A percentile compares a stretch with the other conserved stretches of the same genome.
phyloP scores from a whole-genome alignment of 2,797 vertebrate species.

The Cetoscarus ocellatus region DNA sequence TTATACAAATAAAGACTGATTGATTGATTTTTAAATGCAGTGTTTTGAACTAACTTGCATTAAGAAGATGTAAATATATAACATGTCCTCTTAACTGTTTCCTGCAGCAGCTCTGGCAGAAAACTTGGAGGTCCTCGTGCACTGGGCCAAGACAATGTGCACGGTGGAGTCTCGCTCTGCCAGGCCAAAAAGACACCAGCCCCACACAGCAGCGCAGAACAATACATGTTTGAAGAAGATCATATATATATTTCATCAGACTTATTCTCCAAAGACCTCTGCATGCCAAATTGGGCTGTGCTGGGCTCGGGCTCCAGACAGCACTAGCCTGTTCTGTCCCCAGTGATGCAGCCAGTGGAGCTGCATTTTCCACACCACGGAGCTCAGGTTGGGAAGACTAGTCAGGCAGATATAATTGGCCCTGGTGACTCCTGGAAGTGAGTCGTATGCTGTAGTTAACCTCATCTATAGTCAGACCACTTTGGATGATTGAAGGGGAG shows the following conservation, averaged over 20 bases:
- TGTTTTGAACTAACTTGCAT: slow-evolving; percentile 19
- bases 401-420: slow-evolving; percentile 87
- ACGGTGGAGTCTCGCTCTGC: slow-evolving; percentile 66
- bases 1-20: too few species aligned
- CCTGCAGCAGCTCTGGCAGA: slow-evolving; percentile 13
- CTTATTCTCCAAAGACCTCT: slow-evolving; percentile 82
- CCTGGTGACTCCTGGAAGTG: slow-evolving; percentile 82
- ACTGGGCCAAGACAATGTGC: slow-evolving; percentile 29
- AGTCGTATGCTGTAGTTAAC: slow-evolving; percentile 83
- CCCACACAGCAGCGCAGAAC: slow-evolving; percentile 82
- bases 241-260: slow-evolving; percentile 88
- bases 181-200: slow-evolving; percentile 71
- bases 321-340: slow-evolving; percentile 80
- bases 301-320: slow-evolving; percentile 78
- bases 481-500: slow-evolving; percentile 80
- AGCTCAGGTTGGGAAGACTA: slow-evolving; percentile 83
- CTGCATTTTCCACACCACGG: slow-evolving; percentile 84
- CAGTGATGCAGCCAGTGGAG: slow-evolving; percentile 84
- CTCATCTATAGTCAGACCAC: slow-evolving; percentile 82
- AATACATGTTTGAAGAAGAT: slow-evolving; percentile 87
- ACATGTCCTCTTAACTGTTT: slow-evolving; percentile 24
- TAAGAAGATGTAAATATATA: slow-evolving; percentile 6
- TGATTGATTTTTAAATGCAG: background rate
- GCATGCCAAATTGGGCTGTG: slow-evolving; percentile 85
- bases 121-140: slow-evolving; percentile 46